Base-by-base conservation (phyloP, 92 coral and sea anemone genomes). In the Nematostella vectensis region DNA sequence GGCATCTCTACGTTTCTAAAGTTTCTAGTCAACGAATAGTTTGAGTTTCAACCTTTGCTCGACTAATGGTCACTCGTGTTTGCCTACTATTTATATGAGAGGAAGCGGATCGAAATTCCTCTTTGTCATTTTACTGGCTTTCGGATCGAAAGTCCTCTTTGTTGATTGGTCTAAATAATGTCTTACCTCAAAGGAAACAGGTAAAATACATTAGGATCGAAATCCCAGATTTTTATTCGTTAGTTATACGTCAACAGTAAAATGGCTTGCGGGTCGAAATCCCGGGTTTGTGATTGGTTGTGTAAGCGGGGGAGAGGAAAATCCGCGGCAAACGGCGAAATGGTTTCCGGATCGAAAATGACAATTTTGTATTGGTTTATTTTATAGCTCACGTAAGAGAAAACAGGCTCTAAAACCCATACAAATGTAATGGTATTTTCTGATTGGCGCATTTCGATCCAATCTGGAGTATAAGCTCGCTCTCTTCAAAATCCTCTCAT, bases 371-470 rank as follows among this genome's bases (percentile, higher is more conserved):
- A n/a, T n/a, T n/a, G n/a, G n/a, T n/a, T n/a, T n/a, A n/a, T n/a
- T n/a, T n/a, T n/a, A n/a, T n/a, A n/a, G n/a, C n/a, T n/a, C n/a
- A n/a, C n/a, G n/a, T n/a, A n/a, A n/a, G n/a, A n/a, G n/a, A n/a
- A n/a, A n/a, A n/a, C n/a, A n/a, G n/a, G n/a, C n/a, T n/a, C n/a
- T n/a, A n/a, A 33, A 33, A 33, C 8, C 40, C 40, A 33, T 24
- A 13, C n/a, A 24, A 13, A 16, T 25, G 24, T 15, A 19, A 1
- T 11, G 53, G 1, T 51, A 23, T 27, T 21, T 15, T 15, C 24
- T 64, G 70, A 64, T 64, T 64, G 70, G 70, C 42, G 70, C 24
- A 64, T 52, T 64, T 64, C 70, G 70, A 64, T 64, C 70, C 61
- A 38, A 23, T 63, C 37, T 51, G 31, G 27, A 10, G 69, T 25